Conservation (phyloP, 1,140 invertebrate genomes). For the Mercenaria mercenaria region DNA sequence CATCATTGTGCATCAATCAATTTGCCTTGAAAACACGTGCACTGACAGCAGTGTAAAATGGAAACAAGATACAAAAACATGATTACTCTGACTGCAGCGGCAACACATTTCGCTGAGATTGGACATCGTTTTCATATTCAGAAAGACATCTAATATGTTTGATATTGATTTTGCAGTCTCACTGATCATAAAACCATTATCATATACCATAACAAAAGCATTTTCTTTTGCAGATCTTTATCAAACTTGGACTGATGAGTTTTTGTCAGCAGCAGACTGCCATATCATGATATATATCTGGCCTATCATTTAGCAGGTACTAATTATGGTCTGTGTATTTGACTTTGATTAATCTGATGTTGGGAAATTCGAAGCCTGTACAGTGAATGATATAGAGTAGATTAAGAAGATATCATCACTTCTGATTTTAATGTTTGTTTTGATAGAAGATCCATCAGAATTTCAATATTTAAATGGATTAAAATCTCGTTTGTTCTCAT, state of each 20-base stretch:
- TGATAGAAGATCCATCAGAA: neutral
- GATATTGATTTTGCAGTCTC: neutral
- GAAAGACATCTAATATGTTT: neutral
- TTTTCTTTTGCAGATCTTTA: conserved; percentile 27
- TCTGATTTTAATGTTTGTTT: neutral
- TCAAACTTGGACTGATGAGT: conserved; percentile 32
- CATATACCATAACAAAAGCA: conserved; percentile 13
- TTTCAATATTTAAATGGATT: neutral
- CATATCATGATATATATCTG: conserved; percentile 13
- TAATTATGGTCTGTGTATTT: conserved; percentile 30
- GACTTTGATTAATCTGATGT: conserved; percentile 37
- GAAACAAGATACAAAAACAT: no score
- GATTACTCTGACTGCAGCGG: neutral
- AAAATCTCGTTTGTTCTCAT: neutral
- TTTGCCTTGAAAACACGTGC: no score
- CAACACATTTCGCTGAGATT: neutral
- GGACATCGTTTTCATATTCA: neutral
- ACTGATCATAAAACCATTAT: conserved; percentile 4
- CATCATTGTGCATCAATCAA: no score
- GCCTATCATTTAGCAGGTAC: conserved; percentile 12
- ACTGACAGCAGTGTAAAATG: no score
- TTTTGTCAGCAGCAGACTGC: conserved; percentile 15
- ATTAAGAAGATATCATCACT: conserved; percentile 2
- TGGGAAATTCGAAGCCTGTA: neutral
- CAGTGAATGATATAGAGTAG: neutral